phyloP scores from a whole-genome alignment of 2,888 invertebrate genomes.

The Arenicola marina region DNA sequence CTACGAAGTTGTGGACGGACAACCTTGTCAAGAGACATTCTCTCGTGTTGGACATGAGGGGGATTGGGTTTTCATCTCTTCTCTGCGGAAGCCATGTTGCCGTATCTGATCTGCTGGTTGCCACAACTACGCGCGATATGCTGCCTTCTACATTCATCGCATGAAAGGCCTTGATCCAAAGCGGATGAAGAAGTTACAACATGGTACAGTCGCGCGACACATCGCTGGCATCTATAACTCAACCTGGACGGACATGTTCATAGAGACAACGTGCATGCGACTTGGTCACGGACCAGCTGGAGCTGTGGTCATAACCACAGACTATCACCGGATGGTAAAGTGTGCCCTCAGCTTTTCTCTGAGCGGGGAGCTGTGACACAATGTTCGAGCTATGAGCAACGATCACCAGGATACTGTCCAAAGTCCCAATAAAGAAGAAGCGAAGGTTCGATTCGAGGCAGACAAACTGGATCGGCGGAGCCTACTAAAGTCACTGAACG shows the following conservation, averaged over 20 bases:
- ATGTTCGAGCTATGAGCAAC: background rate
- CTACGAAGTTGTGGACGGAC: slow-evolving; percentile 8
- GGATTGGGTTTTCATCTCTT: slow-evolving; percentile 5
- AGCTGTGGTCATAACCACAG: background rate
- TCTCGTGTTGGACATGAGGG: slow-evolving; percentile 8
- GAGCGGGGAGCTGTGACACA: background rate
- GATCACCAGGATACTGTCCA: background rate
- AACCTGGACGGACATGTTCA: slow-evolving; percentile 13
- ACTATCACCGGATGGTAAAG: slow-evolving; percentile 2
- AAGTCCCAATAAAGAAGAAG: slow-evolving; percentile 8
- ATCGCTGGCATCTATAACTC: slow-evolving; percentile 2
- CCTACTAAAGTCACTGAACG: slow-evolving; percentile 3
- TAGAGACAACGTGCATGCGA: slow-evolving; percentile 12
- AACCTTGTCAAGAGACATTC: slow-evolving; percentile 3
- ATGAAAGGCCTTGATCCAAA: slow-evolving; percentile 1
- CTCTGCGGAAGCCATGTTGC: slow-evolving; percentile 3
- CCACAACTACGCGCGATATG: slow-evolving; percentile 5
- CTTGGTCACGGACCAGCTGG: slow-evolving; percentile 10
- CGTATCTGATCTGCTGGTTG: slow-evolving; percentile 1
- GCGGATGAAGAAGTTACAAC: slow-evolving; percentile 2
- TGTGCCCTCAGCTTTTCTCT: background rate
- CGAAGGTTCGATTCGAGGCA: background rate
- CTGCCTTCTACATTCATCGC: slow-evolving; percentile 2
- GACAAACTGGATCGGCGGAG: background rate
- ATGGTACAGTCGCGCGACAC: slow-evolving; percentile 3